Evolutionary conservation across 2,797 vertebrate species (phyloP).

Genomic region (Denticeps clupeoides): DNA sequence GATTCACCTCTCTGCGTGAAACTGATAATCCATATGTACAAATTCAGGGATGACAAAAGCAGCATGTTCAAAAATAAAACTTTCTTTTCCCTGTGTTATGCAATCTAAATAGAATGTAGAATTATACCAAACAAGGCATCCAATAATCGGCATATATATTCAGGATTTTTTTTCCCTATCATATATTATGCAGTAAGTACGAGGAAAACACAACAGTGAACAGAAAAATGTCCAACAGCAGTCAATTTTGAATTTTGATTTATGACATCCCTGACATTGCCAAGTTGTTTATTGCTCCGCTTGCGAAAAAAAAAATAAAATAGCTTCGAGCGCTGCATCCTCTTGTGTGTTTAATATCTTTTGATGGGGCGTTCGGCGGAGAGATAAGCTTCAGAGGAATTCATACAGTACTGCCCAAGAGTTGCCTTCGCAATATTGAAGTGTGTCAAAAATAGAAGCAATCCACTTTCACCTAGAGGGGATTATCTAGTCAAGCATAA

Average conservation of each 20-base stretch:
- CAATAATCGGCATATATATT: constrained; percentile 31
- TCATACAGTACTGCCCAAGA: constrained; percentile 23
- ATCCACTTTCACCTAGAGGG: constrained; percentile 30
- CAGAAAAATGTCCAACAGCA: constrained; percentile 33
- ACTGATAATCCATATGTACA: too few relatives aligned
- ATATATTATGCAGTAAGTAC: constrained; percentile 32
- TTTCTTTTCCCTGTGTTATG: too few relatives aligned
- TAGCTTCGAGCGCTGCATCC: constrained; percentile 22
- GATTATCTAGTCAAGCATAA: constrained; percentile 41
- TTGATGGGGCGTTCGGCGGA: constrained; percentile 29
- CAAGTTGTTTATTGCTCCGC: constrained; percentile 38
- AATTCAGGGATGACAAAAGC: too few relatives aligned
- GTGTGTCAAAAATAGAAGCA: constrained; percentile 36
- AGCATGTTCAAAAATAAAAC: too few relatives aligned
- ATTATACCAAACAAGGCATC: neutral
- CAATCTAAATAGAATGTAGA: neutral
- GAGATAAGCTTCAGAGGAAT: constrained; percentile 25
- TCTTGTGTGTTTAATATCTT: constrained; percentile 40
- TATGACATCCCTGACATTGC: constrained; percentile 37
- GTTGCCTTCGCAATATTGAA: constrained; percentile 31
- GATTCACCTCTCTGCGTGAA: too few relatives aligned
- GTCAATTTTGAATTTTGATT: constrained; percentile 40
- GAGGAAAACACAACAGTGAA: constrained; percentile 16
- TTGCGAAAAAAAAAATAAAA: too few relatives aligned
- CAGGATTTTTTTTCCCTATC: constrained; percentile 22